phyloP scores from a whole-genome alignment of 2,888 invertebrate genomes.

The Vanessa cardui region DNA sequence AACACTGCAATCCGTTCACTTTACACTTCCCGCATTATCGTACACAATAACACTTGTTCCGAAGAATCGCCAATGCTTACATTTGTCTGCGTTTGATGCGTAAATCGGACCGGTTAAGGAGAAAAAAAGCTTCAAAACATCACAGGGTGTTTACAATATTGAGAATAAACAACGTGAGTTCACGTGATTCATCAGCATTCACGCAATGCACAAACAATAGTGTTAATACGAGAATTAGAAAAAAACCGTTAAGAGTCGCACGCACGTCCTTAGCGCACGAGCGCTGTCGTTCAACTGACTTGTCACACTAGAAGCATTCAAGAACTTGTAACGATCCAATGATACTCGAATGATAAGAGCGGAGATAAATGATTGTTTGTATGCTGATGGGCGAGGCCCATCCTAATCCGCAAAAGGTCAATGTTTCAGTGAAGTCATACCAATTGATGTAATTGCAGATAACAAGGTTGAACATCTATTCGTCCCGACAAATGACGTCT shows the following conservation, averaged over 20 bases:
- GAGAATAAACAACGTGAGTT: slow-evolving; percentile 35
- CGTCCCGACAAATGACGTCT: slow-evolving; percentile 35
- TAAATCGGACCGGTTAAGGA: slow-evolving; percentile 47
- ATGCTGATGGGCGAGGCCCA: slow-evolving; percentile 46
- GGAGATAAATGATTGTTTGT: slow-evolving; percentile 46
- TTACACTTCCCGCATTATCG: slow-evolving; percentile 29
- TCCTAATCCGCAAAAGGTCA: slow-evolving; percentile 72
- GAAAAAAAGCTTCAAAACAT: slow-evolving; percentile 38
- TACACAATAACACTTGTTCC: slow-evolving; percentile 30
- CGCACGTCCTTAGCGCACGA: slow-evolving; percentile 42
- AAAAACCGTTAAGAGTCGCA: slow-evolving; percentile 2
- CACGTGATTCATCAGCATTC: slow-evolving; percentile 32
- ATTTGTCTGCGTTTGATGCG: slow-evolving; percentile 26
- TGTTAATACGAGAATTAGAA: slow-evolving; percentile 13
- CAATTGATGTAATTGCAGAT: slow-evolving; percentile 38
- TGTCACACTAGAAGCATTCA: slow-evolving; percentile 18
- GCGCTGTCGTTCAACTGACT: slow-evolving; percentile 40
- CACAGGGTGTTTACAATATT: slow-evolving; percentile 34
- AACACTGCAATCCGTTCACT: slow-evolving; percentile 66
- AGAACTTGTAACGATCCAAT: slow-evolving; percentile 41
- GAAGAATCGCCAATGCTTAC: slow-evolving; percentile 31
- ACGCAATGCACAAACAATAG: slow-evolving; percentile 31
- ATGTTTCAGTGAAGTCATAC: slow-evolving; percentile 67
- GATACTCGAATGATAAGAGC: slow-evolving; percentile 54
- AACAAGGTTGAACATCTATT: slow-evolving; percentile 28